Evolutionary conservation across 2,797 vertebrate genomes (phyloP).

Genomic region (Cichlasoma orientale): DNA sequence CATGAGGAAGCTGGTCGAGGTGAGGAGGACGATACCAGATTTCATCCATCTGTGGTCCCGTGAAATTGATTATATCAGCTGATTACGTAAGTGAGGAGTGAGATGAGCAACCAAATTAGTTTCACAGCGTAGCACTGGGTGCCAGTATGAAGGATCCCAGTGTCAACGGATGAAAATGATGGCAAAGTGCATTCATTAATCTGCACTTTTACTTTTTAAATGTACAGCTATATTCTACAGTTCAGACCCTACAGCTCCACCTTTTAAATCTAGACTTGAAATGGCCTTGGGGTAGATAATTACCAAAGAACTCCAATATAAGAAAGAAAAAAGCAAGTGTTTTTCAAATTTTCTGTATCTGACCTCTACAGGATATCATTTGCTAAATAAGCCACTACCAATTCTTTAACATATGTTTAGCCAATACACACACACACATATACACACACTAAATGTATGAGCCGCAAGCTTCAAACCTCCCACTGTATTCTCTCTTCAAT

Average conservation of each 20-base stretch:
- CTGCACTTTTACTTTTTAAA: conserved; percentile 12
- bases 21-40: conserved; percentile 41
- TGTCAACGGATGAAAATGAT: conserved; percentile 29
- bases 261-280: not conserved
- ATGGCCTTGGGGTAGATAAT: conserved; percentile 11
- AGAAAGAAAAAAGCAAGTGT: conserved; percentile 1
- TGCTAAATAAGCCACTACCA: conserved; percentile 25
- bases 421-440: not conserved
- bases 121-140: conserved; percentile 10
- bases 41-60: conserved; percentile 50
- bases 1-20: conserved; percentile 39
- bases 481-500: conserved; percentile 35
- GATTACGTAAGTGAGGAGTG: conserved; percentile 36
- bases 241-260: conserved; percentile 2
- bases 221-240: conserved; percentile 12
- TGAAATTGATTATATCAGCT: conserved; percentile 57
- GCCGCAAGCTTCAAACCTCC: conserved; percentile 36
- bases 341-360: not conserved
- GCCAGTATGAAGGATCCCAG: conserved; percentile 20
- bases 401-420: conserved; percentile 45
- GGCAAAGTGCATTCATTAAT: conserved; percentile 17
- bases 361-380: not conserved
- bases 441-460: conserved; percentile 16
- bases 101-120: conserved; percentile 49
- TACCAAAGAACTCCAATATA: not conserved